These are phyloP conservation scores for Phaedon cochleariae DNA, from an alignment of 2,888 invertebrate genomes.

Conservation along the genomic window DNA sequence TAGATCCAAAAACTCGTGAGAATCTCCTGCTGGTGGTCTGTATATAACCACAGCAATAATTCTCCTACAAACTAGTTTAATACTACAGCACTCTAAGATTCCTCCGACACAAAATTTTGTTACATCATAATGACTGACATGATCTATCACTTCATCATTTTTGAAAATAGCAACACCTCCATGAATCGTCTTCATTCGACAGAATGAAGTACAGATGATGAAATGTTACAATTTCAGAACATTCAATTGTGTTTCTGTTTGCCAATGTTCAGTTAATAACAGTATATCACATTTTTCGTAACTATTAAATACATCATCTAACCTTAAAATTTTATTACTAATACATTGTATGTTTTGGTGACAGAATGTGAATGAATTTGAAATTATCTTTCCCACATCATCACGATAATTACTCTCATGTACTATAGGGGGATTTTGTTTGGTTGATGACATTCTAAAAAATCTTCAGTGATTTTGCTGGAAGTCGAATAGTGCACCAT, in stretches of 20 bases:
- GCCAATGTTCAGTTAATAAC: too few species aligned
- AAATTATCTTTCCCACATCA: neutral
- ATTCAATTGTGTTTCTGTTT: too few species aligned
- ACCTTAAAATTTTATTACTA: too few species aligned
- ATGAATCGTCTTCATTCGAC: neutral
- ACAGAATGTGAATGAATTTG: too few species aligned
- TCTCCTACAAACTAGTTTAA: neutral
- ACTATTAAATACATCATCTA: slow-evolving; percentile 9
- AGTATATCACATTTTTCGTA: slow-evolving; percentile 10
- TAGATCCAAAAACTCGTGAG: too few species aligned
- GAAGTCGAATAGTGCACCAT: slow-evolving; percentile 1
- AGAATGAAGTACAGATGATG: slow-evolving; percentile 12
- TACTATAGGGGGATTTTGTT: slow-evolving; percentile 4
- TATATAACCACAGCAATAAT: slow-evolving; percentile 12
- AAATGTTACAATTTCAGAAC: too few species aligned
- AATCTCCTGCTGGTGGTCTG: too few species aligned
- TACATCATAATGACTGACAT: too few species aligned
- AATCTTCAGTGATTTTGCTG: slow-evolving; percentile 1
- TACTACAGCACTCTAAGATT: slow-evolving; percentile 9
- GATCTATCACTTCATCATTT: too few species aligned
- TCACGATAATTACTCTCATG: neutral
- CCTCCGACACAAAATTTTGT: slow-evolving; percentile 10
- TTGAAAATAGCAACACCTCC: slow-evolving; percentile 11
- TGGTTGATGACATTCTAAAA: slow-evolving; percentile 5
- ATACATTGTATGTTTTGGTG: too few species aligned